phyloP scores from a whole-genome alignment of 1,140 invertebrate species.

The Plodia interpunctella region DNA sequence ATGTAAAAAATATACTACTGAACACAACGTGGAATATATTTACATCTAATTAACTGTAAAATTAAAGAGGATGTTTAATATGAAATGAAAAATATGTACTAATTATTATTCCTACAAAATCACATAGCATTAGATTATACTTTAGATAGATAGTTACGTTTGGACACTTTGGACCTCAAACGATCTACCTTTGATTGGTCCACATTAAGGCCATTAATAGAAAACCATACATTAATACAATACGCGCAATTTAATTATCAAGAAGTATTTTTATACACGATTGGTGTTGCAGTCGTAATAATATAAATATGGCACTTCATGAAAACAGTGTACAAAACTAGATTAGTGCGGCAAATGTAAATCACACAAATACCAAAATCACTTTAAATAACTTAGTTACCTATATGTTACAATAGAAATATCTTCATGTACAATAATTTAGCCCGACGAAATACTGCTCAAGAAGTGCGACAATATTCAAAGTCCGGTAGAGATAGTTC shows the following conservation, averaged over 20 bases:
- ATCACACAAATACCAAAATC: background rate
- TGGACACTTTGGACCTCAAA: conserved; percentile 44
- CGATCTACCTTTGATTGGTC: conserved; percentile 52
- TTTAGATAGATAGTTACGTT: conserved; percentile 25
- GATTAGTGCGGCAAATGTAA: background rate
- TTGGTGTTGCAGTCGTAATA: conserved; percentile 2
- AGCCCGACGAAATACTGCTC: background rate
- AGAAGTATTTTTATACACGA: background rate
- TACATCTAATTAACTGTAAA: conserved; percentile 18
- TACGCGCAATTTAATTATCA: no score
- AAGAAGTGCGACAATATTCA: background rate
- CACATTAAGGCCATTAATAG: conserved; percentile 51
- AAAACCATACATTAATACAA: background rate
- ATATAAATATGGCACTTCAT: background rate
- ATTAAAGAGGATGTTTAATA: background rate
- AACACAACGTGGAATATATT: conserved; percentile 31
- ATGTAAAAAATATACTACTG: conserved; percentile 26
- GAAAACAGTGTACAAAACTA: conserved; percentile 3
- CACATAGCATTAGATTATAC: conserved; percentile 29
- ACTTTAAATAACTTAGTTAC: background rate
- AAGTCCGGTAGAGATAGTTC: background rate
- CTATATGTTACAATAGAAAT: no score
- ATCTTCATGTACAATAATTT: background rate
- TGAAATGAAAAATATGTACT: conserved; percentile 17
- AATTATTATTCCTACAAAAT: conserved; percentile 14